These are phyloP conservation scores for Drosophila pseudotalamancana DNA, from an alignment of 2,888 invertebrate species.

Conservation along the genomic window DNA sequence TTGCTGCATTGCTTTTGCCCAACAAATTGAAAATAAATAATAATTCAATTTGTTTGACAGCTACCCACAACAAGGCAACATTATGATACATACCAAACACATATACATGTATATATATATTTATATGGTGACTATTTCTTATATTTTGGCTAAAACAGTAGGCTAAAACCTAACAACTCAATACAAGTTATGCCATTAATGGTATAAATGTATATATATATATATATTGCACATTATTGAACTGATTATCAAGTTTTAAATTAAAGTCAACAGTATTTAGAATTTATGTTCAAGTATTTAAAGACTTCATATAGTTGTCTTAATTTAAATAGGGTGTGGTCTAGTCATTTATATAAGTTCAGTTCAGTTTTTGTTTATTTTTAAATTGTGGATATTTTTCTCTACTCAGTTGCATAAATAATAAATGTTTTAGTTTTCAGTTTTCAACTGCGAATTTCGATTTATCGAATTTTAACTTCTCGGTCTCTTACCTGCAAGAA, in stretches of 20 bases:
- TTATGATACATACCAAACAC: slow-evolving; percentile 22
- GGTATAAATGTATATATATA: too few relatives aligned
- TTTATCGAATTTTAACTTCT: not conserved
- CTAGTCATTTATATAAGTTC: not conserved
- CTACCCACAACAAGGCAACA: slow-evolving; percentile 15
- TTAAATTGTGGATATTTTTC: not conserved
- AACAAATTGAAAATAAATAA: slow-evolving; percentile 36
- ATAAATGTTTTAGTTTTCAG: too few relatives aligned
- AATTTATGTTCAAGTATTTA: too few relatives aligned
- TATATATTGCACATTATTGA: too few relatives aligned
- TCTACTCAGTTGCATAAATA: not conserved
- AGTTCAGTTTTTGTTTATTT: not conserved
- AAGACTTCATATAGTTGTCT: too few relatives aligned
- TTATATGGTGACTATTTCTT: not conserved
- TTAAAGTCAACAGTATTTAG: too few relatives aligned
- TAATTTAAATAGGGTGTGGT: not conserved
- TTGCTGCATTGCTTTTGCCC: slow-evolving; percentile 41
- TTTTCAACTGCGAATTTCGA: too few relatives aligned
- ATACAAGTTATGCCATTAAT: too few relatives aligned
- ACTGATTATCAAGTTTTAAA: too few relatives aligned
- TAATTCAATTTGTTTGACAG: slow-evolving; percentile 42
- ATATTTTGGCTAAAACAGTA: slow-evolving; percentile 1
- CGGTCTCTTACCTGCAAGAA: slow-evolving; percentile 32
- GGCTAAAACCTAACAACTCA: not conserved
- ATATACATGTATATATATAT: not conserved